phyloP scores from a whole-genome alignment of 1,140 invertebrate genomes.

The Ctenoplectra terminalis region DNA sequence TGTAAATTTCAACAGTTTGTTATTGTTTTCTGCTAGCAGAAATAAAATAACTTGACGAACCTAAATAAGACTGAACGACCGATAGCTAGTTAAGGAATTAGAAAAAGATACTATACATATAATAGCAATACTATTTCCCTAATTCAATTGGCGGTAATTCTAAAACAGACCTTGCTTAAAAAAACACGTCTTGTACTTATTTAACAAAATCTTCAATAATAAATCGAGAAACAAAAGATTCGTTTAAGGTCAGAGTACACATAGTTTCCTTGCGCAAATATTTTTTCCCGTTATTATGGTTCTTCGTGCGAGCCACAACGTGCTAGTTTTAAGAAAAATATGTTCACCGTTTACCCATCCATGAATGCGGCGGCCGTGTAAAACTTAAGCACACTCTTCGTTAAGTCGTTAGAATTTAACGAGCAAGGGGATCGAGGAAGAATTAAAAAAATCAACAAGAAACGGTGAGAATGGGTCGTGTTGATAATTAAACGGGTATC shows the following conservation, averaged over 20 bases:
- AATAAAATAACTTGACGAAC: too few relatives aligned
- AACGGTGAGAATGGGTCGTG: neutral
- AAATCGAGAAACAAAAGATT: neutral
- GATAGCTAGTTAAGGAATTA: too few relatives aligned
- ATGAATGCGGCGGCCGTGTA: too few relatives aligned
- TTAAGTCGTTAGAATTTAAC: neutral
- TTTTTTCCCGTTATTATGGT: neutral
- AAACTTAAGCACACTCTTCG: neutral
- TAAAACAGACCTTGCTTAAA: too few relatives aligned
- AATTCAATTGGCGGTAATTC: too few relatives aligned
- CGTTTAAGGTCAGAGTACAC: neutral
- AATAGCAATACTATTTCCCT: too few relatives aligned
- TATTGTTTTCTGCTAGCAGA: too few relatives aligned
- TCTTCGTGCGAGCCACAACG: neutral
- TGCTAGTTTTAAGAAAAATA: neutral
- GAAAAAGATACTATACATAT: too few relatives aligned
- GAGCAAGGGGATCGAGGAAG: neutral
- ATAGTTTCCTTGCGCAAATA: neutral
- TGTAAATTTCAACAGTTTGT: too few relatives aligned
- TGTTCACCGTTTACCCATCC: too few relatives aligned
- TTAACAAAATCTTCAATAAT: neutral
- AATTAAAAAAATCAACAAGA: neutral
- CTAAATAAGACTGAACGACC: too few relatives aligned
- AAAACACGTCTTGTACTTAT: too few relatives aligned
- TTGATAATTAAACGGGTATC: slow-evolving; percentile 23